Conservation (phyloP, 2,113 vertebrate genomes). For the Lophochroa leadbeateri region DNA sequence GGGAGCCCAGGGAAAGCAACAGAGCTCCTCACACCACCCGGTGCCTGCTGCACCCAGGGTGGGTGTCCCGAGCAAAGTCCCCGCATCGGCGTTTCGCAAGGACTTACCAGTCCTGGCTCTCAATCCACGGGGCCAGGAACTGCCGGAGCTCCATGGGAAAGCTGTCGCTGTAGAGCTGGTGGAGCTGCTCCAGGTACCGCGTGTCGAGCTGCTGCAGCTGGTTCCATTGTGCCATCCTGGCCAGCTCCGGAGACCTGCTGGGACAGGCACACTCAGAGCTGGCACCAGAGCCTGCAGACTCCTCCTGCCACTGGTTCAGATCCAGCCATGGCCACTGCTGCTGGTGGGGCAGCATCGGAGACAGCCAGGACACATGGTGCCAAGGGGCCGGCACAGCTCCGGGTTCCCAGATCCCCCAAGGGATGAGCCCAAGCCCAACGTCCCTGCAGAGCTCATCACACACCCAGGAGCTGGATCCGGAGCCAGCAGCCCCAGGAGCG, state of each 20-base stretch:
- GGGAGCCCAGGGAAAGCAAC: not conserved
- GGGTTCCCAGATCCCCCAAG: not conserved
- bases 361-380: not conserved
- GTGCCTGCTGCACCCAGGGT: rapidly evolving
- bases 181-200: slow-evolving; percentile 95
- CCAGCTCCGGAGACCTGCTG: slow-evolving; percentile 19
- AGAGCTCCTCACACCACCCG: not conserved
- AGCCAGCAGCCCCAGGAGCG: not conserved
- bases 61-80: not conserved
- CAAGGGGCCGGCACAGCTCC: rapidly evolving
- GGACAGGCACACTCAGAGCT: not conserved
- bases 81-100: rapidly evolving
- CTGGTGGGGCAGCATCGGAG: not conserved
- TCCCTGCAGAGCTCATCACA: rapidly evolving
- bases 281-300: not conserved
- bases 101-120: slow-evolving; percentile 95
- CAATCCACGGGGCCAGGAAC: slow-evolving; percentile 97
- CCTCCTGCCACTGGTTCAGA: not conserved
- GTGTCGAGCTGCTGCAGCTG: slow-evolving; percentile 98
- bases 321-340: not conserved
- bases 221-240: slow-evolving; percentile 97
- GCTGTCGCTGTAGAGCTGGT: slow-evolving; percentile 98
- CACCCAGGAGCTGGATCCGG: not conserved
- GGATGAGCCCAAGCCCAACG: rapidly evolving
- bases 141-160: slow-evolving; percentile 98